Evolutionary conservation across 2,113 vertebrate species (phyloP).

Genomic region (Apteryx owenii): DNA sequence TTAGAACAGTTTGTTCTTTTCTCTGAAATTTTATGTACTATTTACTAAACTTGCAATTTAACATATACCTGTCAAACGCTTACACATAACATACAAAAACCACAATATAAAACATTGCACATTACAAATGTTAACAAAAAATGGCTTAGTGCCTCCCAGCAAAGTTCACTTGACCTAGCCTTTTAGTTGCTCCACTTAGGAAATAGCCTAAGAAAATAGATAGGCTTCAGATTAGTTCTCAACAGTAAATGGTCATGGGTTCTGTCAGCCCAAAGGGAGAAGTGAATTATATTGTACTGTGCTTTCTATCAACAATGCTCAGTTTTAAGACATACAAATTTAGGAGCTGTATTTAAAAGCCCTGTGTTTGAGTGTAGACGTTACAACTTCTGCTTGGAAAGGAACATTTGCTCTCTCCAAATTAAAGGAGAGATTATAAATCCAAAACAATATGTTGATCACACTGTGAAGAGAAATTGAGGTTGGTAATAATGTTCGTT

Average conservation of each 20-base stretch:
- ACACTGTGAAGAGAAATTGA: background rate
- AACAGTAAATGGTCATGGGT: background rate
- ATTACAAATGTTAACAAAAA: background rate
- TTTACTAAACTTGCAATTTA: background rate
- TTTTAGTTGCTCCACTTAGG: background rate
- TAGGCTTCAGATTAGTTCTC: background rate
- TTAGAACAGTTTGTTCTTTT: background rate
- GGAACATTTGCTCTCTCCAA: background rate
- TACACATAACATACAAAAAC: background rate
- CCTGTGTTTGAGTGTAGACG: background rate
- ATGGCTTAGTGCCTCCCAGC: background rate
- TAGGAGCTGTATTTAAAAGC: background rate
- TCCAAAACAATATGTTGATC: background rate
- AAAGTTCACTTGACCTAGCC: background rate
- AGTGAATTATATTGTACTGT: background rate
- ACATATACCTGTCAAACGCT: background rate
- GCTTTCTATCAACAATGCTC: background rate
- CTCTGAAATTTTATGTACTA: background rate
- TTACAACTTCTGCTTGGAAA: background rate
- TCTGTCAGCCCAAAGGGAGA: background rate
- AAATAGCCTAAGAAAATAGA: background rate
- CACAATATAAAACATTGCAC: background rate
- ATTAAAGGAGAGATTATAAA: background rate
- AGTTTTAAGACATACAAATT: background rate
- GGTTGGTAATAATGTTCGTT: background rate